Evolutionary conservation across 1,140 invertebrate species (phyloP).

Genomic region (Meteorus sp.): DNA sequence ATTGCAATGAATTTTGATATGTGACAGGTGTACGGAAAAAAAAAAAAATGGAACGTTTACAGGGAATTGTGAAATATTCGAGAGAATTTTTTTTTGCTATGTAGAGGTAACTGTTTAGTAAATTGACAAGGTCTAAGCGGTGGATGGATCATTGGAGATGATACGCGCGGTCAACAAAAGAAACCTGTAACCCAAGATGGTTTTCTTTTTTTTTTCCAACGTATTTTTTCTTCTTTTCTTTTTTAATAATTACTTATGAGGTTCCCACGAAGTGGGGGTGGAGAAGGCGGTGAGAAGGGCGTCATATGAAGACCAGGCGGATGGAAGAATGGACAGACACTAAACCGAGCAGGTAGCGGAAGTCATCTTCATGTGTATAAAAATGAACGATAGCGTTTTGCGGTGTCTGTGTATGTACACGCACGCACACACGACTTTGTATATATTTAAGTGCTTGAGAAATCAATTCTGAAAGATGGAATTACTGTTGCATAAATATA

Average conservation of each 20-base stretch:
- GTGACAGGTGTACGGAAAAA: too few species aligned
- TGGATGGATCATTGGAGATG: too few species aligned
- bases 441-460: constrained; percentile 46
- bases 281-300: constrained; percentile 36
- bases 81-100: too few species aligned
- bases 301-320: constrained; percentile 45
- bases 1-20: too few species aligned
- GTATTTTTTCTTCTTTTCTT: constrained; percentile 39
- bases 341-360: constrained; percentile 50
- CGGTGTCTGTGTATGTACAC: too few species aligned
- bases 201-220: constrained; percentile 23
- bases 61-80: too few species aligned
- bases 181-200: constrained; percentile 49
- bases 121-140: too few species aligned
- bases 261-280: constrained; percentile 55
- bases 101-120: too few species aligned
- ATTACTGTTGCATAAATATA: constrained; percentile 41
- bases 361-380: constrained; percentile 49
- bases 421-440: too few species aligned
- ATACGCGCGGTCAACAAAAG: too few species aligned
- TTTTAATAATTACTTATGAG: constrained; percentile 57
- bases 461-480: constrained; percentile 52
- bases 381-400: constrained; percentile 26
- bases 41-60: too few species aligned
- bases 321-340: constrained; percentile 38